Evolutionary conservation across 2,113 vertebrate species (phyloP).

Genomic region (Rana temporaria): DNA sequence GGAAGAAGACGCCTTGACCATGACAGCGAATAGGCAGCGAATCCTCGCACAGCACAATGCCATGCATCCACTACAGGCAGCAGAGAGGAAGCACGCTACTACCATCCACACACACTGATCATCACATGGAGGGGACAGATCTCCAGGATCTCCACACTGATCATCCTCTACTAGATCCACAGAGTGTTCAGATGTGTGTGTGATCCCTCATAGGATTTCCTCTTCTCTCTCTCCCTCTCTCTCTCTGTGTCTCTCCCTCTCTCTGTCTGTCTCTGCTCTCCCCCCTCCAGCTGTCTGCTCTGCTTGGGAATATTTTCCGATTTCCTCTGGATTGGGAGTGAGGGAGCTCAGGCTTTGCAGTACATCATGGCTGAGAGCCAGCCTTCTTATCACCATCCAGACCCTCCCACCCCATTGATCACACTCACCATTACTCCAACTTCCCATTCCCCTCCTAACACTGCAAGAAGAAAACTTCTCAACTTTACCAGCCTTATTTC

Average conservation of each 20-base stretch:
- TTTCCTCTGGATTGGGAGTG: conserved; percentile 50
- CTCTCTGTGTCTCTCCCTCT: not conserved
- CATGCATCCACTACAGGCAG: conserved; percentile 57
- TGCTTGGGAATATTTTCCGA: conserved; percentile 26
- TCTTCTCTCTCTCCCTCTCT: not conserved
- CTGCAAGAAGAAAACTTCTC: too few relatives aligned
- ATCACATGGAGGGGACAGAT: not conserved
- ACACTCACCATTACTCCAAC: conserved; percentile 25
- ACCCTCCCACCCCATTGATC: conserved; percentile 56
- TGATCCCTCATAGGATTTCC: not conserved
- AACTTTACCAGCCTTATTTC: too few relatives aligned
- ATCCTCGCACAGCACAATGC: conserved; percentile 52
- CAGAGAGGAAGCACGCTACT: conserved; percentile 58
- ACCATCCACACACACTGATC: conserved; percentile 50
- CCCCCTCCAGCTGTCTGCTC: conserved; percentile 17
- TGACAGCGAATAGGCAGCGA: conserved; percentile 54
- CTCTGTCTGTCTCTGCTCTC: not conserved
- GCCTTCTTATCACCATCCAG: conserved; percentile 56
- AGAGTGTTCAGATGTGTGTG: not conserved
- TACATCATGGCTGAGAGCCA: conserved; percentile 60
- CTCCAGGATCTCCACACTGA: not conserved
- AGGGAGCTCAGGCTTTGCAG: conserved; percentile 58
- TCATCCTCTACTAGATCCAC: conserved; percentile 23
- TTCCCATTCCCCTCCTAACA: not conserved
- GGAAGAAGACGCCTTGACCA: conserved; percentile 64